phyloP scores from a whole-genome alignment of 2,888 invertebrate genomes.

The Leptura quadrifasciata region DNA sequence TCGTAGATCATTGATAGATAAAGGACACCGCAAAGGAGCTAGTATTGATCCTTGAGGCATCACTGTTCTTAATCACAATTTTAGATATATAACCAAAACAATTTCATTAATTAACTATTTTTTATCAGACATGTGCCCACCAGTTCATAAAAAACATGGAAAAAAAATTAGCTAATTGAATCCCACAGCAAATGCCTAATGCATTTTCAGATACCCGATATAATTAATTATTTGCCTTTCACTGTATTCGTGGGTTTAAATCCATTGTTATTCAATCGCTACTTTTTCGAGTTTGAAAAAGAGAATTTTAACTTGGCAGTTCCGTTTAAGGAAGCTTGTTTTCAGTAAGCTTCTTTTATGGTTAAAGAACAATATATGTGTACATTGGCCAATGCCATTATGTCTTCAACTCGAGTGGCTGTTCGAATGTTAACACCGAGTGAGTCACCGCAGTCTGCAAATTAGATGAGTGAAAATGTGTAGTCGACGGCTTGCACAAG shows the following conservation, averaged over 20 bases:
- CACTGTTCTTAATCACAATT: too few species aligned
- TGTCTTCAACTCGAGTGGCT: neutral
- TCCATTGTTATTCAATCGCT: neutral
- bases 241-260: neutral
- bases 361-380: slow-evolving; percentile 8
- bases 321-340: slow-evolving; percentile 30
- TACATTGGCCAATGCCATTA: neutral
- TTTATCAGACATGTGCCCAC: neutral
- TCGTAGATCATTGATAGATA: too few species aligned
- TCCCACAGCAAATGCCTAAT: neutral
- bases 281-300: slow-evolving; percentile 5
- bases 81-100: too few species aligned
- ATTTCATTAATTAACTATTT: too few species aligned
- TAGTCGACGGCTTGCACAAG: neutral
- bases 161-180: neutral
- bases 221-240: neutral
- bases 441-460: slow-evolving; percentile 8
- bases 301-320: neutral
- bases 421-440: slow-evolving; percentile 15
- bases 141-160: neutral
- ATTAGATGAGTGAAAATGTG: slow-evolving; percentile 12
- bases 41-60: too few species aligned
- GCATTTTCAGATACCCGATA: neutral
- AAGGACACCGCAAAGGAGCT: too few species aligned
- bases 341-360: slow-evolving; percentile 26